These are phyloP conservation scores for Aplochiton taeniatus DNA, from an alignment of 2,797 vertebrate species.

Conservation along the genomic window DNA sequence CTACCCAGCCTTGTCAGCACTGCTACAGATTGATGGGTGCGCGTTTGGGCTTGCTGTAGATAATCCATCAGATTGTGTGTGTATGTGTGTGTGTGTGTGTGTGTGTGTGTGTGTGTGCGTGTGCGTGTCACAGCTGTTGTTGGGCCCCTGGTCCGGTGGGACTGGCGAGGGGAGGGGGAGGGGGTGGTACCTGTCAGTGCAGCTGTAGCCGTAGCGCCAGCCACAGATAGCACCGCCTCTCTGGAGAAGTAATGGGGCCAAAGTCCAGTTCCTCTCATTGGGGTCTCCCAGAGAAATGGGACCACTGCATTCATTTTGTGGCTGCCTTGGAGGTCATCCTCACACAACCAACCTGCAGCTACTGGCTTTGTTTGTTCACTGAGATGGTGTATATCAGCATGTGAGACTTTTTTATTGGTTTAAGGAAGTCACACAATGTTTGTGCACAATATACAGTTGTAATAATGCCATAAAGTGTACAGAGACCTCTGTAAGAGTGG, in stretches of 20 bases:
- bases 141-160: background rate
- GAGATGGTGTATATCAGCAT: too few relatives aligned
- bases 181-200: constrained; percentile 22
- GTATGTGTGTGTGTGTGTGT: constrained; percentile 30
- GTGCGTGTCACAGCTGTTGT: background rate
- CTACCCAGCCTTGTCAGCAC: constrained; percentile 50
- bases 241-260: constrained; percentile 54
- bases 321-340: constrained; percentile 42
- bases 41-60: constrained; percentile 53
- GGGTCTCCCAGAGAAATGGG: constrained; percentile 44
- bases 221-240: constrained; percentile 45
- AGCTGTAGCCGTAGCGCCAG: constrained; percentile 33
- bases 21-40: constrained; percentile 58
- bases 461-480: too few relatives aligned
- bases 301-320: constrained; percentile 33
- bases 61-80: constrained; percentile 43
- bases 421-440: too few relatives aligned
- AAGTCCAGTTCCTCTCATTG: constrained; percentile 41
- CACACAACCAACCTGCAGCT: constrained; percentile 10
- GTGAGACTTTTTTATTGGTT: too few relatives aligned
- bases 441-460: too few relatives aligned
- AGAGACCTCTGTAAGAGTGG: too few relatives aligned
- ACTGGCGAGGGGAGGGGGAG: too few relatives aligned
- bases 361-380: too few relatives aligned
- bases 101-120: constrained; percentile 20